Evolutionary conservation across 2,888 invertebrate genomes (phyloP).

Genomic region (Zele albiditarsus): DNA sequence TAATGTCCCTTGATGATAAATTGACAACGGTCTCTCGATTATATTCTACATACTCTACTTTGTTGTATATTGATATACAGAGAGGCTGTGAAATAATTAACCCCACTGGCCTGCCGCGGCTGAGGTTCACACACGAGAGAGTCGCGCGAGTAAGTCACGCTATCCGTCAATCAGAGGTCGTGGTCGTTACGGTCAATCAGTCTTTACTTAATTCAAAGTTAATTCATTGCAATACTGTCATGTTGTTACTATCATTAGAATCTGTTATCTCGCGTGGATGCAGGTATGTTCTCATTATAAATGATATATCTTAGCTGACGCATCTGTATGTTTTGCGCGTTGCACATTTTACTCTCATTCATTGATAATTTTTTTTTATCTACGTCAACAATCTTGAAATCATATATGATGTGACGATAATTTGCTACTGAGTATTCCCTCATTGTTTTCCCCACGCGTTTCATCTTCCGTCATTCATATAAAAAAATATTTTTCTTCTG

Average conservation of each 20-base stretch:
- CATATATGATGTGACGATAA: too few relatives aligned
- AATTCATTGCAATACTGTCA: conserved; percentile 67
- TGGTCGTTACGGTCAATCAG: conserved; percentile 63
- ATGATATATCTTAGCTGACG: background rate
- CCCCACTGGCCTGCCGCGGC: conserved; percentile 55
- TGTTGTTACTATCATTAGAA: conserved; percentile 64
- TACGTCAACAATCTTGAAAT: too few relatives aligned
- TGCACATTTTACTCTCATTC: too few relatives aligned
- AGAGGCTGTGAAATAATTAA: conserved; percentile 59
- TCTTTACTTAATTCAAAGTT: conserved; percentile 67
- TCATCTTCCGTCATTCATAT: too few relatives aligned
- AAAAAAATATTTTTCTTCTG: too few relatives aligned
- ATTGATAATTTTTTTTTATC: too few relatives aligned
- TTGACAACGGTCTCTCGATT: background rate
- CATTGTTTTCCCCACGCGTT: too few relatives aligned
- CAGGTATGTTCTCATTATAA: conserved; percentile 47
- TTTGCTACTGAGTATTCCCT: too few relatives aligned
- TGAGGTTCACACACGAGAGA: conserved; percentile 60
- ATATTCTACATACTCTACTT: background rate
- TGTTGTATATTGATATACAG: background rate
- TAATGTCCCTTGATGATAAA: background rate
- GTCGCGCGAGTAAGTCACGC: conserved; percentile 33
- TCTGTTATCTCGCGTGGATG: conserved; percentile 43
- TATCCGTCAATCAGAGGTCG: conserved; percentile 58
- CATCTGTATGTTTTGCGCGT: background rate